Conservation (phyloP, 2,113 vertebrate species). For the Nanorana parkeri region DNA sequence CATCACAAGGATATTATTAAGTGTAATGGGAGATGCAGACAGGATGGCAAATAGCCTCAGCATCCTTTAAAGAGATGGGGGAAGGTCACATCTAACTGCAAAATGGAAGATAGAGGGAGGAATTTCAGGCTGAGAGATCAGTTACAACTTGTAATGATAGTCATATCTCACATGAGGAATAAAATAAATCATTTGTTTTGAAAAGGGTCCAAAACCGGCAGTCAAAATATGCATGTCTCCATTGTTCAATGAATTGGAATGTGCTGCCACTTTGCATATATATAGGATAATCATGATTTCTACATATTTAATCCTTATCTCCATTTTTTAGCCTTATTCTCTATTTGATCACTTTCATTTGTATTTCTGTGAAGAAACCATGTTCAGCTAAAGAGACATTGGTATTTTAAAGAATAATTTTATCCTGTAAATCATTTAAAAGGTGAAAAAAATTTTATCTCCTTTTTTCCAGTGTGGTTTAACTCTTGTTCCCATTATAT, state of each 20-base stretch:
- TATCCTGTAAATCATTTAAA: background rate
- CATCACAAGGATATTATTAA: slow-evolving; percentile 54
- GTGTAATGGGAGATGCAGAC: slow-evolving; percentile 48
- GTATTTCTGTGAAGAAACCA: background rate
- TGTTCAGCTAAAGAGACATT: slow-evolving; percentile 7
- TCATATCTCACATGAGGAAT: slow-evolving; percentile 20
- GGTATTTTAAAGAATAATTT: background rate
- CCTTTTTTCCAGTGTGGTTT: too few species aligned
- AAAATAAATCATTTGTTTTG: slow-evolving; percentile 20
- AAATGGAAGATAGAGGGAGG: slow-evolving; percentile 14
- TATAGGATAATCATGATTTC: slow-evolving; percentile 13
- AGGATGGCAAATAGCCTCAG: slow-evolving; percentile 49
- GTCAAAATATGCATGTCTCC: slow-evolving; percentile 4
- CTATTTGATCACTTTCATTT: background rate
- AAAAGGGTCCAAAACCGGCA: slow-evolving; percentile 2
- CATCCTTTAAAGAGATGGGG: slow-evolving; percentile 30
- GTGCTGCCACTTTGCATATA: slow-evolving; percentile 26
- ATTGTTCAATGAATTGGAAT: slow-evolving; percentile 9
- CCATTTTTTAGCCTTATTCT: background rate
- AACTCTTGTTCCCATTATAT: too few species aligned
- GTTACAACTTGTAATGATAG: slow-evolving; percentile 11
- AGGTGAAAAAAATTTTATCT: too few species aligned
- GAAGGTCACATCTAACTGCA: slow-evolving; percentile 46
- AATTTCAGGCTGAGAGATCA: background rate
- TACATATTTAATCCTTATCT: slow-evolving; percentile 3